Evolutionary conservation across 2,888 invertebrate genomes (phyloP), one percentile per base, ranked within the genome.

Genomic region (Thymelicus acteon): DNA sequence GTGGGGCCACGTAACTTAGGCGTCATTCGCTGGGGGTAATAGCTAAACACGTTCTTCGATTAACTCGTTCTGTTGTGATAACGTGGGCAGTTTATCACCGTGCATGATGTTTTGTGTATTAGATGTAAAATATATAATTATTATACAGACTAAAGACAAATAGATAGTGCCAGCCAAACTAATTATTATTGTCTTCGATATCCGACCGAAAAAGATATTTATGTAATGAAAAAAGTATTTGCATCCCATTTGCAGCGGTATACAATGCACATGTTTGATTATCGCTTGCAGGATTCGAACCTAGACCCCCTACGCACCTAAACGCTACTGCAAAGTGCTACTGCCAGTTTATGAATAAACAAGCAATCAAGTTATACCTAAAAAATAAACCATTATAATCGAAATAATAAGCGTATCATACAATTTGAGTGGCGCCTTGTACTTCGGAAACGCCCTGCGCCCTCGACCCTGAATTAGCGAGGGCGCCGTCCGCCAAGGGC

Each of bases 21-120:
- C 31, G 48, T 49, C 15, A 19, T 52, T 52, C 12, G 15, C 49
- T 52, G 49, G 7, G 49, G 49, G 19, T 19, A 52, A 44, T 19
- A n/a, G 49, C 49, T 52, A 52, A 52, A 44, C 44, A 19, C 19
- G 15, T 52, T 15, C 15, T 52, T 19, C 19, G 49, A 52, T 52
- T 52, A 19, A 52, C 49, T 19, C 49, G 49, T 52, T 52, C 49
- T 52, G 7, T 52, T 52, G 7, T 52, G 49, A 52, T 49, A 49
- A 10, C 49, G 15, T 49, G 40, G 40, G 40, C 6, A 3, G 40
- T 7, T 47, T 47, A 47, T 47, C 47, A 47, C 10, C 12, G 12
- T 13, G 47, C 12, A n/a, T 47, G 2, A 19, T 19, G 7, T 19
- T 15, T 15, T 52, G 7, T 52, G 49, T 52, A 52, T 15, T 12